Base-by-base conservation (phyloP, 2,113 vertebrate genomes). In the Benitochromis conjunctus region DNA sequence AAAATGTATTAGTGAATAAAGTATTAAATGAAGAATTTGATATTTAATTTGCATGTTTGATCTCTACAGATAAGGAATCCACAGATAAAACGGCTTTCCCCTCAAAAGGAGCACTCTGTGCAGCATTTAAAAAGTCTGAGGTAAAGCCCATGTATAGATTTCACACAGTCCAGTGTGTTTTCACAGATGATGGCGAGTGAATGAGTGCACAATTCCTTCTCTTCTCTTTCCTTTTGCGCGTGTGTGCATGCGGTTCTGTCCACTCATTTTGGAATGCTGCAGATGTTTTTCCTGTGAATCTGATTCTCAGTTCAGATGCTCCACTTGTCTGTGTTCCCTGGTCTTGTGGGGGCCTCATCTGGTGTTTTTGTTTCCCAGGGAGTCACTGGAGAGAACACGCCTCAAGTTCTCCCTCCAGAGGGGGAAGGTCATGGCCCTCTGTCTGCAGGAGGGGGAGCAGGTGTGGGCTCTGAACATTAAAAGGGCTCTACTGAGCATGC, bases 401-500 rank as follows among this genome's bases (percentile, higher is more conserved):
- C 97, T 99, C 91, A 94, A 60, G 91, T 98, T 98, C 91, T 95
- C 95, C 86, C 95, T 98, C 85, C 94, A 76, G 9, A 91, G 94
- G 53, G 97, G 98, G 87, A 96, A 95, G 92, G 96, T 98, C 95
- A 95, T 92, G 34, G 94, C 92, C 91, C 95, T 98, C 87, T 98
- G 97, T 94, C 95, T 97, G 56, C 90, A 86, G 90, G 94, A 85
- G 66, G 87, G 94, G 18, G 98, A 98, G 88, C 96, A 92, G 43
- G 95, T 93, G 88, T 98, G 98, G 98, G 94, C 92, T 16, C 96
- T 98, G 85, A 98, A 98, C 90, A 93, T 97, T 94, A 98, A 98
- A 91, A 93, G 96, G 31, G 97, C 97, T 26, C 87, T 98, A 86
- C 97, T 98, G 94, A 98, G 97, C 92, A 95, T 98, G 87, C 92